A percentile compares a stretch with the other conserved stretches of the same genome.
Conservation (phyloP, 2,113 vertebrate genomes). For the Strix uralensis region DNA sequence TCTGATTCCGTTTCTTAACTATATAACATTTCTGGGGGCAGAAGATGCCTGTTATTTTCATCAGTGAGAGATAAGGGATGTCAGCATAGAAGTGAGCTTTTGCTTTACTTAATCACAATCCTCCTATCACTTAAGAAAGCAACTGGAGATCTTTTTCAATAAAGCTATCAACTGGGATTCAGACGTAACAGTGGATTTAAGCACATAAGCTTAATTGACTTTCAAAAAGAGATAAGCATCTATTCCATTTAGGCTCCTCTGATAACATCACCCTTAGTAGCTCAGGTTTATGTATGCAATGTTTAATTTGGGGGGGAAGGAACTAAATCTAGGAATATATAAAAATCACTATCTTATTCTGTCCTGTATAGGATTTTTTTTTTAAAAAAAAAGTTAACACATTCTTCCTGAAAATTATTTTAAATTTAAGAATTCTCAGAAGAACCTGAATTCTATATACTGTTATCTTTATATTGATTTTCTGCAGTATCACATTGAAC, state of each 20-base stretch:
- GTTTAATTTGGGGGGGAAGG: not conserved
- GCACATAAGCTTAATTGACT: conserved; percentile 27
- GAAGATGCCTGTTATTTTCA: not conserved
- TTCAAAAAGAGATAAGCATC: conserved; percentile 18
- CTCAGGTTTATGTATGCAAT: not conserved
- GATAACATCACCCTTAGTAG: not conserved
- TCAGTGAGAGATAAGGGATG: not conserved
- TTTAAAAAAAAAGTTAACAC: too few relatives aligned
- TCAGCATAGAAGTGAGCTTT: not conserved
- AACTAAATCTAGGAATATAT: not conserved
- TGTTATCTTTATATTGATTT: conserved; percentile 2
- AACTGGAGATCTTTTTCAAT: conserved; percentile 29
- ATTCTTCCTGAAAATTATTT: not conserved
- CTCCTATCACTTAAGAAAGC: conserved; percentile 25
- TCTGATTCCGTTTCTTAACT: not conserved
- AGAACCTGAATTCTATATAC: not conserved
- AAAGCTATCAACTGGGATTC: not conserved
- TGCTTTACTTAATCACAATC: conserved; percentile 8
- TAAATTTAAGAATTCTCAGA: not conserved
- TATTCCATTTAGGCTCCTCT: not conserved
- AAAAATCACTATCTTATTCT: not conserved
- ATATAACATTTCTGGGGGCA: not conserved
- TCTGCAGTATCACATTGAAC: not conserved
- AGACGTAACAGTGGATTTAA: not conserved
- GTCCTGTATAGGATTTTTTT: not conserved